A percentile compares a stretch with the other conserved stretches of the same genome.
Conservation (phyloP, 2,888 invertebrate genomes). For the Drosophila robusta region DNA sequence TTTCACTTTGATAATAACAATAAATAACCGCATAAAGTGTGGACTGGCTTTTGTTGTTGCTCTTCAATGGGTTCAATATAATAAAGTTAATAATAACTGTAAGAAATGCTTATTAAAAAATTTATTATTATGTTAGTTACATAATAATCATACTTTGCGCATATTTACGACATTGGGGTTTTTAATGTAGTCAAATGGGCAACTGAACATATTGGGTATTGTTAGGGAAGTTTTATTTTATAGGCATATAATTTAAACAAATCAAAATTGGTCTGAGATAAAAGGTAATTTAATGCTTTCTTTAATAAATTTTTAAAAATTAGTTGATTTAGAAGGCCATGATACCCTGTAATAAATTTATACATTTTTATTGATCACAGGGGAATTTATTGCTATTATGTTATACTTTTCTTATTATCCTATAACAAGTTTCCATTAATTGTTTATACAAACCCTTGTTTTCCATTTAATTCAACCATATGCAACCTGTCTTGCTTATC, state of each 20-base stretch:
- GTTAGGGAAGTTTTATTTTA: background rate
- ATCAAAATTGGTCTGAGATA: background rate
- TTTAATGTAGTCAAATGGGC: slow-evolving; percentile 4
- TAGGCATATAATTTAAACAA: background rate
- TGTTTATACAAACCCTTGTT: background rate
- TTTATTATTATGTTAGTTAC: slow-evolving; percentile 18
- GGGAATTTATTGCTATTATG: background rate
- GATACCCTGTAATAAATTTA: too few species aligned
- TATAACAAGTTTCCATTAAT: background rate
- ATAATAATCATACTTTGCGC: slow-evolving; percentile 27
- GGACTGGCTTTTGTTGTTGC: slow-evolving; percentile 7
- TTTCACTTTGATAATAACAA: slow-evolving; percentile 59
- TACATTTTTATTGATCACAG: too few species aligned
- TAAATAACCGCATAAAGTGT: slow-evolving; percentile 17
- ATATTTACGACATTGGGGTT: background rate
- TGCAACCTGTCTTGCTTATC: background rate
- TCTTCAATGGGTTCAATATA: slow-evolving; percentile 7
- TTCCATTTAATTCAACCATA: slow-evolving; percentile 1
- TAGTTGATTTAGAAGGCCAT: too few species aligned
- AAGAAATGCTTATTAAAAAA: slow-evolving; percentile 1
- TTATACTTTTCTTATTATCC: background rate
- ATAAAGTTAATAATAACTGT: slow-evolving; percentile 3
- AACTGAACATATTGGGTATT: too few species aligned
- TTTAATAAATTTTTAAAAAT: too few species aligned
- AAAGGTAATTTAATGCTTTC: background rate